Evolutionary conservation across 2,797 vertebrate genomes (phyloP).

Genomic region (Gymnopithys bicolor): DNA sequence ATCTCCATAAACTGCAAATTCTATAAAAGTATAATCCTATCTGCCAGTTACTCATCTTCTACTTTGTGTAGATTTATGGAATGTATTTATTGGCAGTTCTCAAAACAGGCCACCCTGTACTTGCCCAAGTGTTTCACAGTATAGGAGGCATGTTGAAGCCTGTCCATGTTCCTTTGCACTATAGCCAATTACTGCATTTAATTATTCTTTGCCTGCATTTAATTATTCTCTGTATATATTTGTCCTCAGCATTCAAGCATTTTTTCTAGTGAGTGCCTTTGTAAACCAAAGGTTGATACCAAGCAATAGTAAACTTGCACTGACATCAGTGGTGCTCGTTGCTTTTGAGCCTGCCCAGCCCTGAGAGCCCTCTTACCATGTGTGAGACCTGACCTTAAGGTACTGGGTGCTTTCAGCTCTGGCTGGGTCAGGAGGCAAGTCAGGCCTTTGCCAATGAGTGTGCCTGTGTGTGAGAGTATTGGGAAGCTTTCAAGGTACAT

Average conservation of each 20-base stretch:
- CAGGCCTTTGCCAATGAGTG: neutral
- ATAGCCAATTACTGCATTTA: neutral
- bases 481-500: neutral
- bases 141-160: conserved; percentile 32
- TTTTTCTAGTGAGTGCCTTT: neutral
- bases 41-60: conserved; percentile 14
- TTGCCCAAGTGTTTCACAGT: conserved; percentile 33
- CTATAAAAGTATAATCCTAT: neutral
- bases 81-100: conserved; percentile 52
- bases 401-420: neutral
- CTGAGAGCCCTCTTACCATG: neutral
- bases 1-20: neutral
- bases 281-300: neutral
- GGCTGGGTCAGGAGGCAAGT: neutral
- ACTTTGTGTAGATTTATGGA: conserved; percentile 24
- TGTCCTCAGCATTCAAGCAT: neutral
- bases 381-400: neutral
- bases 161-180: neutral
- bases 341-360: neutral
- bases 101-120: conserved; percentile 33
- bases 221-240: conserved; percentile 1
- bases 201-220: neutral
- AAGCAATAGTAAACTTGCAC: neutral
- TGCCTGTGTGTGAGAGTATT: neutral
- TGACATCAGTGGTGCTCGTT: neutral